phyloP scores from a whole-genome alignment of 2,113 vertebrate genomes.

The Channa argus region DNA sequence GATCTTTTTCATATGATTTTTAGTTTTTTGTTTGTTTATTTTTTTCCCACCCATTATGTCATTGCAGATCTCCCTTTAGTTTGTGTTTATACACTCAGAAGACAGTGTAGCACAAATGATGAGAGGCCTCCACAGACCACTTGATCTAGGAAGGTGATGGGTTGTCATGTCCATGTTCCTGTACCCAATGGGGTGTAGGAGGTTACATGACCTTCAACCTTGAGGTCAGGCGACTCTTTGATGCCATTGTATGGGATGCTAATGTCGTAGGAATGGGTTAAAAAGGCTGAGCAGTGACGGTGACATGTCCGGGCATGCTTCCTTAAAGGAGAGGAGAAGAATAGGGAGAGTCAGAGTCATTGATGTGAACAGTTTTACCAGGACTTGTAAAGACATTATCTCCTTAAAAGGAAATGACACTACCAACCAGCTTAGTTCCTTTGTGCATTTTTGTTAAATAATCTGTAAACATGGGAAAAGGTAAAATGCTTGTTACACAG shows the following conservation, averaged over 20 bases:
- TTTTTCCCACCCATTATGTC: slow-evolving; percentile 16
- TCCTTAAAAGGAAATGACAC: slow-evolving; percentile 16
- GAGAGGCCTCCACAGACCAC: slow-evolving; percentile 36
- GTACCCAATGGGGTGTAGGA: slow-evolving; percentile 56
- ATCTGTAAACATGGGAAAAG: not conserved
- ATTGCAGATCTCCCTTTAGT: slow-evolving; percentile 34
- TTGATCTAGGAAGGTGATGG: slow-evolving; percentile 57
- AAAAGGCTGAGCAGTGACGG: slow-evolving; percentile 70
- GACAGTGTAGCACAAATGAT: slow-evolving; percentile 28
- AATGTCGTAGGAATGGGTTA: slow-evolving; percentile 73
- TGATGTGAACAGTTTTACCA: slow-evolving; percentile 52
- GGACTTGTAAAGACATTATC: slow-evolving; percentile 47
- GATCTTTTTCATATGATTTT: slow-evolving; percentile 15
- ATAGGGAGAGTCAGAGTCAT: slow-evolving; percentile 63
- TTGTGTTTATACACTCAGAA: slow-evolving; percentile 41
- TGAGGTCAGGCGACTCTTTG: slow-evolving; percentile 76
- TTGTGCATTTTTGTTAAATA: slow-evolving; percentile 5
- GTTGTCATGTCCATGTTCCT: slow-evolving; percentile 63
- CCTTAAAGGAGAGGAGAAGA: slow-evolving; percentile 62
- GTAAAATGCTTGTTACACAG: not conserved
- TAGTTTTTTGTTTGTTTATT: not conserved
- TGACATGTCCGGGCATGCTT: slow-evolving; percentile 79
- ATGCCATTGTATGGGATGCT: slow-evolving; percentile 66
- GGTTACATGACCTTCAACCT: slow-evolving; percentile 78
- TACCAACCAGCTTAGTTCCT: slow-evolving; percentile 37